These are phyloP conservation scores for Ochotona princeps DNA, from an alignment of 2,113 vertebrate species.

Conservation along the genomic window DNA sequence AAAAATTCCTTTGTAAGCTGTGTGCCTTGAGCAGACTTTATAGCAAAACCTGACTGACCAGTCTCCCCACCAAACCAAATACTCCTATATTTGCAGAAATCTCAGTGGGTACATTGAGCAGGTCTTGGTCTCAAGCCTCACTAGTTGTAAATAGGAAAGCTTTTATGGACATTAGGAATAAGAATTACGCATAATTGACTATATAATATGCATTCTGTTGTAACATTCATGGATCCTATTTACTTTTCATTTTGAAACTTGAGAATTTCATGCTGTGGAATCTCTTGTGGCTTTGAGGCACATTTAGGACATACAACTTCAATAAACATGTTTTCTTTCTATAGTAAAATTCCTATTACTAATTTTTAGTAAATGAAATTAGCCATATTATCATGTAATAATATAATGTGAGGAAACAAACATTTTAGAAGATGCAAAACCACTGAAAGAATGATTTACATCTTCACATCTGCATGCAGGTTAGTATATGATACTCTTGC, in stretches of 20 bases:
- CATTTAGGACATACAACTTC: neutral
- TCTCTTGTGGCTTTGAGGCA: neutral
- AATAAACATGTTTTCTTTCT: conserved; percentile 20
- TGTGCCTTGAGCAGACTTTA: conserved; percentile 35
- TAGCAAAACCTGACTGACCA: conserved; percentile 28
- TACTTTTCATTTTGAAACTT: conserved; percentile 40
- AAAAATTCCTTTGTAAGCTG: conserved; percentile 68
- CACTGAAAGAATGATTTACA: neutral
- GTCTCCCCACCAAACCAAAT: conserved; percentile 18
- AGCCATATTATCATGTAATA: neutral
- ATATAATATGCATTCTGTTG: neutral
- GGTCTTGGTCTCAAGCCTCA: neutral
- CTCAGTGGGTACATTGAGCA: neutral
- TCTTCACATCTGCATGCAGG: neutral
- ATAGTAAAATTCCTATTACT: neutral
- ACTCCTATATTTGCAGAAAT: neutral
- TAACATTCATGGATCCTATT: neutral
- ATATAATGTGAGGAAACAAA: conserved; percentile 9
- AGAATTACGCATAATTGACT: conserved; percentile 1
- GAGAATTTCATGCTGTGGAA: conserved; percentile 6
- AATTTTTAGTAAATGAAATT: conserved; percentile 33
- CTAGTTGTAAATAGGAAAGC: neutral
- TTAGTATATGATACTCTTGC: neutral
- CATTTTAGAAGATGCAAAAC: conserved; percentile 35
- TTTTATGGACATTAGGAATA: neutral